phyloP scores from a whole-genome alignment of 2,113 vertebrate species.

The Lycaon pictus region DNA sequence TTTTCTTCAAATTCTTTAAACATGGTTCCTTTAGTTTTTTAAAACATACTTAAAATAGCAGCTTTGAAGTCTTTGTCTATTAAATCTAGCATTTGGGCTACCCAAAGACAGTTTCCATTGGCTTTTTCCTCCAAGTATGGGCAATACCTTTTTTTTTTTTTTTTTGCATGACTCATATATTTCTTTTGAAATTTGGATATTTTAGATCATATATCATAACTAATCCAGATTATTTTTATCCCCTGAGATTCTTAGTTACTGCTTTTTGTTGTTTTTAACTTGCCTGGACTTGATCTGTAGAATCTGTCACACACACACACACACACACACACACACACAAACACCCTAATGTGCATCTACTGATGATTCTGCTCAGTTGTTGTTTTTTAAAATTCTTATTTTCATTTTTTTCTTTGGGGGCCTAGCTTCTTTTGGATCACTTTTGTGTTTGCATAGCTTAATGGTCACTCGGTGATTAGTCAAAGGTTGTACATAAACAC shows the following conservation, averaged over 20 bases:
- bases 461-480: background rate
- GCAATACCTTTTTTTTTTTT: background rate
- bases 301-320: background rate
- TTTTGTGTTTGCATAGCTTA: slow-evolving; percentile 20
- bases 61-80: slow-evolving; percentile 59
- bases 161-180: background rate
- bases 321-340: background rate
- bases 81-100: slow-evolving; percentile 27
- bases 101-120: background rate
- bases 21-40: slow-evolving; percentile 29
- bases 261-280: background rate
- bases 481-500: background rate
- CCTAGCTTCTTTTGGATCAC: background rate
- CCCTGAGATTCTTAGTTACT: background rate
- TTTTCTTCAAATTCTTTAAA: slow-evolving; percentile 70
- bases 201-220: background rate
- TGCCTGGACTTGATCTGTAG: background rate
- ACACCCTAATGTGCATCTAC: background rate
- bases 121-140: background rate
- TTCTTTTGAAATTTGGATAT: slow-evolving; percentile 50
- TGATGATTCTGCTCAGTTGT: background rate
- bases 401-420: background rate
- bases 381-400: background rate
- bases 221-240: slow-evolving; percentile 41
- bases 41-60: slow-evolving; percentile 52